Percentiles rank a stretch among this genome's conserved stretches.
These are phyloP conservation scores for Microctonus brassicae DNA, from an alignment of 2,888 invertebrate genomes.

Conservation along the genomic window DNA sequence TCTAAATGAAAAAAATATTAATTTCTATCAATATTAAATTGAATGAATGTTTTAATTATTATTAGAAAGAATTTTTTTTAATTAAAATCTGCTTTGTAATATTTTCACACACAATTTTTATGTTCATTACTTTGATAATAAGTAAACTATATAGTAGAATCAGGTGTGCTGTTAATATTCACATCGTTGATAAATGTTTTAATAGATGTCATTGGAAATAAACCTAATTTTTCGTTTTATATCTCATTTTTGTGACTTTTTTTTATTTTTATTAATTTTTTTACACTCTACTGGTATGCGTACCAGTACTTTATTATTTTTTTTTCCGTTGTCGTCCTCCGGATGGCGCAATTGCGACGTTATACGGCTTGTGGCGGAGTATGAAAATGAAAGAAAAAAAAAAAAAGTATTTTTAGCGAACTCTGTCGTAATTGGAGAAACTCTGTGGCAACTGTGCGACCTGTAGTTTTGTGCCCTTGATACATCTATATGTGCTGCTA, in stretches of 20 bases:
- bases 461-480: slow-evolving; percentile 20
- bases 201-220: slow-evolving; percentile 65
- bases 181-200: slow-evolving; percentile 64
- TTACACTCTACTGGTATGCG: slow-evolving; percentile 14
- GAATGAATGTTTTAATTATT: not conserved
- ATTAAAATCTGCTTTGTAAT: too few relatives aligned
- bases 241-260: slow-evolving; percentile 12
- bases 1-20: not conserved
- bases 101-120: not conserved
- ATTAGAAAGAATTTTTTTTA: too few relatives aligned
- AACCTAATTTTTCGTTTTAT: slow-evolving; percentile 36
- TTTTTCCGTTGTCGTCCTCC: slow-evolving; percentile 15
- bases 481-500: slow-evolving; percentile 14
- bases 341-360: slow-evolving; percentile 21
- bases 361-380: slow-evolving; percentile 28
- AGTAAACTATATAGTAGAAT: slow-evolving; percentile 40
- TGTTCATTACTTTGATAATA: slow-evolving; percentile 42
- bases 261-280: slow-evolving; percentile 20
- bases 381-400: slow-evolving; percentile 13
- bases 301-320: not conserved
- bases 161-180: slow-evolving; percentile 56
- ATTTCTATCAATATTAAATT: not conserved
- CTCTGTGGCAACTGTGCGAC: slow-evolving; percentile 21
- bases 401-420: slow-evolving; percentile 25
- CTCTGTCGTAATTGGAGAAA: slow-evolving; percentile 34